A percentile compares a stretch with the other conserved stretches of the same genome.
Conservation (phyloP, 2,113 vertebrate species). For the Polyodon spathula region DNA sequence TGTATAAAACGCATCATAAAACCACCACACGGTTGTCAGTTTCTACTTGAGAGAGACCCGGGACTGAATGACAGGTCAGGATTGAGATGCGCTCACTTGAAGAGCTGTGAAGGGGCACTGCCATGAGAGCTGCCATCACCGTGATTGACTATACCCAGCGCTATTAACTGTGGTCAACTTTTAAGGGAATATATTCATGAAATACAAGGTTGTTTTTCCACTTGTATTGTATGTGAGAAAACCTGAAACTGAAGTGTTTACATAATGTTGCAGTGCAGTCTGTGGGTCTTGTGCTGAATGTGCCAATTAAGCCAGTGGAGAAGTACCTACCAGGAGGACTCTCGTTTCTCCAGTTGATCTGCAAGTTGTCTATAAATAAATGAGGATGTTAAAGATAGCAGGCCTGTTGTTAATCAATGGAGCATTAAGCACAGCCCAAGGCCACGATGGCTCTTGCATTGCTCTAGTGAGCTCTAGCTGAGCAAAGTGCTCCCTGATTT, state of each 20-base stretch:
- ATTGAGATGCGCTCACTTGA: no score
- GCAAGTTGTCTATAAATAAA: constrained; percentile 41
- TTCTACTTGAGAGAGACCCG: no score
- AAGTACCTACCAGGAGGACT: background rate
- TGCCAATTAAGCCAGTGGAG: background rate
- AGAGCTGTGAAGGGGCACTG: no score
- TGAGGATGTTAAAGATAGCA: constrained; percentile 5
- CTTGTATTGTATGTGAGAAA: no score
- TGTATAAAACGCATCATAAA: no score
- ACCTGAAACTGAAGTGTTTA: constrained; percentile 33
- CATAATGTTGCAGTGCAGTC: constrained; percentile 24
- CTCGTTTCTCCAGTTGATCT: constrained; percentile 35
- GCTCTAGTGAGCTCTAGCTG: background rate
- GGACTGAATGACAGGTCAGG: no score
- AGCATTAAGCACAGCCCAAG: background rate
- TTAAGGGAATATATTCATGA: background rate
- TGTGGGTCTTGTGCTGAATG: background rate
- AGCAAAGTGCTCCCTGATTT: no score
- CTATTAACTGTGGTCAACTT: no score
- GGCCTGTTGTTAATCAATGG: background rate
- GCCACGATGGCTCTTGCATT: background rate
- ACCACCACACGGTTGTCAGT: no score
- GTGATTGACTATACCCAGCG: no score
- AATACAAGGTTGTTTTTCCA: background rate
- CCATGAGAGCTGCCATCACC: no score